Conservation (phyloP, 2,888 invertebrate genomes). For the Ophion obscuratus region DNA sequence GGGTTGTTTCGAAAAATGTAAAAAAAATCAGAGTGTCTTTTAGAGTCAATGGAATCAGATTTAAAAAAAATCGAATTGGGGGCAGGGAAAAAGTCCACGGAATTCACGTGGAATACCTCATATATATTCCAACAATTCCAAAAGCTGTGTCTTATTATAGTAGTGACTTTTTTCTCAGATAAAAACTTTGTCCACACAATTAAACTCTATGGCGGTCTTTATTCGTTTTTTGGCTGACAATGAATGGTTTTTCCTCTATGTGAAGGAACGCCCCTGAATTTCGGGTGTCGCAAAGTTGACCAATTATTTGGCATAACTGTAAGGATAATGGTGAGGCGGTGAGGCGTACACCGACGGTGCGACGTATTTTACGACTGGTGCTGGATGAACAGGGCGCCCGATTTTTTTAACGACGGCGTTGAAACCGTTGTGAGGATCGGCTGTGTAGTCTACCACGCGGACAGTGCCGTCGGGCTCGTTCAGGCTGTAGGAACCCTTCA, state of each 20-base stretch:
- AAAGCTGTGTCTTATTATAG: background rate
- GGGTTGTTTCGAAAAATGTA: too few relatives aligned
- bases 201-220: background rate
- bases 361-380: constrained; percentile 74
- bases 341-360: constrained; percentile 70
- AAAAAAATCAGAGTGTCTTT: too few relatives aligned
- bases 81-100: too few relatives aligned
- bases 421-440: constrained; percentile 80
- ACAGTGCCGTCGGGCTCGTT: constrained; percentile 80
- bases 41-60: too few relatives aligned
- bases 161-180: background rate
- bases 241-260: background rate
- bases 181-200: background rate
- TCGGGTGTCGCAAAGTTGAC: background rate
- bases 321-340: constrained; percentile 72
- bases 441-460: constrained; percentile 79
- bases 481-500: constrained; percentile 79
- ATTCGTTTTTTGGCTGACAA: background rate
- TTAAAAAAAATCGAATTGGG: too few relatives aligned
- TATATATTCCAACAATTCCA: background rate
- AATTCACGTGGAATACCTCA: background rate
- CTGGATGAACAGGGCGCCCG: constrained; percentile 74
- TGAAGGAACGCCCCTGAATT: background rate
- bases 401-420: constrained; percentile 80
- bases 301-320: constrained; percentile 74